Base-by-base conservation (phyloP, 92 coral and sea anemone genomes). In the Palythoa heliodiscus region DNA sequence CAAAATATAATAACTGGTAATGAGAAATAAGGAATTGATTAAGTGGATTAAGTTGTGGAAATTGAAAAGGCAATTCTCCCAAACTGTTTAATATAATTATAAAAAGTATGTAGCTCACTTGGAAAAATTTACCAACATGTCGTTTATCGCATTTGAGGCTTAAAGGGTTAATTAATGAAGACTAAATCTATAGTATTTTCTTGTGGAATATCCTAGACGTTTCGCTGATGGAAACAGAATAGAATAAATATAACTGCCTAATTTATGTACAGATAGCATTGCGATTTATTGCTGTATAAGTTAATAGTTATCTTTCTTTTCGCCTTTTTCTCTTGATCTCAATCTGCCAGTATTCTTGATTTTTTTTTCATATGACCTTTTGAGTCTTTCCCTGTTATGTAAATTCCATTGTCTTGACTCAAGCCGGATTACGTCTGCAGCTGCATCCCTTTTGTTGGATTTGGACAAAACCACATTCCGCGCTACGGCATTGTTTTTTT, bases 331-430 rank as follows among this genome's bases (percentile, higher is more conserved):
- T 78, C 47, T 35, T 70, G 35, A 89, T 37, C 37, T 86, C 73
- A 61, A 17, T 63, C 16, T 86, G 70, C 92, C 89, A 80, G 82
- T 86, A 89, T 43, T 80, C 39, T 39, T 17, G 75, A 55, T 84
- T 84, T 69, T 63, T 78, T 20, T 86, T 89, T 29, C 71, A 73
- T 90, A 90, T 37, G 69, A 24, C 67, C 89, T 83, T 48, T 91
- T 87, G 54, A 75, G 43, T 67, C 89, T 40, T 61, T 91, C 93
- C 8, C 55, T 38, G 60, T 71, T 77, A 52, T 85, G 76, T 47
- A 92, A 75, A n/a, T 83, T 78, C 95, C 92, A 89, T 69, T 92
- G 92, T 58, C 92, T 79, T 76, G 87, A 84, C 70, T 92, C 95
- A 39, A 89, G 87, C 39, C 76, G 66, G 48, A 89, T 52, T 29